Evolutionary conservation across 2,797 vertebrate species (phyloP), one percentile per base, ranked within the genome.

Genomic region (Pygocentrus nattereri): DNA sequence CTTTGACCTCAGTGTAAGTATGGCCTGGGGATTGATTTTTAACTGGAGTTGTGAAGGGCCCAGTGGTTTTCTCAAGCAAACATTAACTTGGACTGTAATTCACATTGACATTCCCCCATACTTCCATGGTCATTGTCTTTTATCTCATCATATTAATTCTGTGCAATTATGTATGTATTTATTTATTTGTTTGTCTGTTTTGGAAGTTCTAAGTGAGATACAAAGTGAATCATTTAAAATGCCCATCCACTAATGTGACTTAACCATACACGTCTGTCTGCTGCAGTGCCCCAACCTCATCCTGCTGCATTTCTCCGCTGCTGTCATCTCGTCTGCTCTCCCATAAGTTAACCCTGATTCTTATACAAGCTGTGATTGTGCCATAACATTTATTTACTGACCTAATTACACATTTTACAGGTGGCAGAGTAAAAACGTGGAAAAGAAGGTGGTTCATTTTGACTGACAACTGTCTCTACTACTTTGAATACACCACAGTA

Each of bases 391-490:
- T 21, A 30, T 25, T 73, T 65, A 34, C 44, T 41, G 1, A 8
- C 12, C 10, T 12, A 0, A 44, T 61, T 74, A 18, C 34, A 13
- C 86, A 54, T 54, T 88, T 88, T 64, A 52, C 92, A 99, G 98
- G 98, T 56, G 98, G 98, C 84, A 95, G 98, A 3, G 97, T 99
- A 69, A 99, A 99, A 91, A 99, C 97, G 0, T 99, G 98, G 98
- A 99, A 99, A 82, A 95, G 98, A 69, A 96, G 98, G 79, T 99
- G 98, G 98, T 99, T 99, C 86, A 99, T 99, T 82, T 94, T 99
- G 88, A 99, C 98, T 0, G 97, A 98, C 88, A 98, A 95, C 93
- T 99, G 98, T 90, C 95, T 99, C n/a, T 99, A 99, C 92, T 99
- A 99, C 93, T 99, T 99, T 81, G 97, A 97, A 90, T 99, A 96